Evolutionary conservation across 2,888 invertebrate species (phyloP).

Genomic region (Nymphalis urticae): DNA sequence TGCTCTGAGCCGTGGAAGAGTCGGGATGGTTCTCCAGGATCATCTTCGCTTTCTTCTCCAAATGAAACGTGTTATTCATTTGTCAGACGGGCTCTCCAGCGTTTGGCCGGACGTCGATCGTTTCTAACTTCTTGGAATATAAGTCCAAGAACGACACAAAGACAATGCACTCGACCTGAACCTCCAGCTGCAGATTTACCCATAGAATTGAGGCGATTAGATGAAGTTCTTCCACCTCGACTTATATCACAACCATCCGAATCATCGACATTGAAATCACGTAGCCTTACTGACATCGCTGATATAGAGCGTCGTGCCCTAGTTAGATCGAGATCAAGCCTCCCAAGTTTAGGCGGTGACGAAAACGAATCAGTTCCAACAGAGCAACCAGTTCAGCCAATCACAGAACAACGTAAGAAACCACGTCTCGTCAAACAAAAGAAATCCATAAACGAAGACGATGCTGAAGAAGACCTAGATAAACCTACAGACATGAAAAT

Average conservation of each 20-base stretch:
- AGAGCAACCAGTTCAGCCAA: conserved; percentile 51
- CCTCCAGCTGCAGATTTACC: conserved; percentile 90
- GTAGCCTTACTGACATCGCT: conserved; percentile 91
- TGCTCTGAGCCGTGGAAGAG: conserved; percentile 72
- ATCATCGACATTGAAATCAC: conserved; percentile 86
- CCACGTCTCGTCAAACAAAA: conserved; percentile 93
- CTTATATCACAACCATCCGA: conserved; percentile 77
- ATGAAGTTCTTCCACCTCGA: conserved; percentile 80
- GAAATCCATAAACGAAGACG: conserved; percentile 90
- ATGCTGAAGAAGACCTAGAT: conserved; percentile 83
- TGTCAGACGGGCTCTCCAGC: conserved; percentile 92
- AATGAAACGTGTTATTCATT: conserved; percentile 97
- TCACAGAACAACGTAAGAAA: conserved; percentile 81
- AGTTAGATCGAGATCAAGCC: conserved; percentile 88
- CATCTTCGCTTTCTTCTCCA: conserved; percentile 93
- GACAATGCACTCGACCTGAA: conserved; percentile 86
- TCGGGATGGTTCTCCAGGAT: conserved; percentile 86
- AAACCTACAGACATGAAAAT: conserved; percentile 87
- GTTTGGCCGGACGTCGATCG: conserved; percentile 88
- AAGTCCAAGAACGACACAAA: conserved; percentile 57
- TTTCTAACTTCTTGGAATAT: conserved; percentile 90
- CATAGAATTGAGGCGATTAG: conserved; percentile 91
- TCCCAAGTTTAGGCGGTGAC: conserved; percentile 84
- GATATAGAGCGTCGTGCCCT: conserved; percentile 87
- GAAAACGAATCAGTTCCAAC: conserved; percentile 57